phyloP scores from a whole-genome alignment of 2,113 vertebrate genomes.

The Rhinopomastus cyanomelas region DNA sequence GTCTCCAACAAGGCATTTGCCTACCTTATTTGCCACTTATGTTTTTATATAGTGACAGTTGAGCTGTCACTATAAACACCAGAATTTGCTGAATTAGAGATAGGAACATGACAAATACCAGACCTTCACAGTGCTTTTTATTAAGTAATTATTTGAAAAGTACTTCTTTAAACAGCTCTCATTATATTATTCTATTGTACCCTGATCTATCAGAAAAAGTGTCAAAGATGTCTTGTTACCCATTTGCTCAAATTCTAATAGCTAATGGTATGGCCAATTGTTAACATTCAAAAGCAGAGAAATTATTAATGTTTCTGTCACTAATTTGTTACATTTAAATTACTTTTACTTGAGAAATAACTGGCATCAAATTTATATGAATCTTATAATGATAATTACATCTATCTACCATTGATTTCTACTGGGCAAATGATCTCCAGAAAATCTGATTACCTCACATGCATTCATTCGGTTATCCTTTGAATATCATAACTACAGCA shows the following conservation, averaged over 20 bases:
- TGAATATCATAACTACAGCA: neutral
- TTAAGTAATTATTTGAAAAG: constrained; percentile 40
- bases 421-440: neutral
- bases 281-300: constrained; percentile 10
- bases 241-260: neutral
- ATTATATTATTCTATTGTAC: constrained; percentile 9
- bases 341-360: constrained; percentile 24
- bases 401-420: neutral
- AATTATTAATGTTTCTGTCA: constrained; percentile 3
- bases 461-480: neutral
- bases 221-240: neutral
- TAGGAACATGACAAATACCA: constrained; percentile 19
- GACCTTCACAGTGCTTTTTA: neutral
- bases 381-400: constrained; percentile 3
- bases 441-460: neutral
- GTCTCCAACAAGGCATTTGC: constrained; percentile 5
- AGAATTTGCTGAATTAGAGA: constrained; percentile 19
- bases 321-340: constrained; percentile 2
- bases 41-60: too few species aligned
- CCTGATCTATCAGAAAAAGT: constrained; percentile 16
- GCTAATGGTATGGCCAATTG: neutral
- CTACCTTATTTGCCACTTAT: too few species aligned
- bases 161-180: constrained; percentile 27
- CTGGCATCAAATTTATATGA: constrained; percentile 29
- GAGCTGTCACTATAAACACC: constrained; percentile 17